Conservation (phyloP, 2,113 vertebrate species). For the Nymphicus hollandicus region DNA sequence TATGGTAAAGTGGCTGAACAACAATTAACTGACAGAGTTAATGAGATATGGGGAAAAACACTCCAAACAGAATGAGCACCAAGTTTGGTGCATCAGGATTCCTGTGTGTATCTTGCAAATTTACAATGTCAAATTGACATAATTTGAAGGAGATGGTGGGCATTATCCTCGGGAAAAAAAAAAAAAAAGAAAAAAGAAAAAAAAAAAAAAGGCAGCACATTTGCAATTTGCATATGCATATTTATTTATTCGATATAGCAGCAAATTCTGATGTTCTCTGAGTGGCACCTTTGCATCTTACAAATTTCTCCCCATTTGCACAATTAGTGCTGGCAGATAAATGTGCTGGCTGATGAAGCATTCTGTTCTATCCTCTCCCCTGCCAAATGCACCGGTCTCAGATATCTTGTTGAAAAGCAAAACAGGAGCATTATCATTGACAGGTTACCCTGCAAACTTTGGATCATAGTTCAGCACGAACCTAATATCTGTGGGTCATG, state of each 20-base stretch:
- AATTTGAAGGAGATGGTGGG: conserved; percentile 1
- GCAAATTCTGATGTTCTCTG: conserved; percentile 36
- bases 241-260: conserved; percentile 52
- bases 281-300: conserved; percentile 31
- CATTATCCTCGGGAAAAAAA: background rate
- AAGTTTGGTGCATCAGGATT: conserved; percentile 5
- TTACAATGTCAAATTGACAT: conserved; percentile 48
- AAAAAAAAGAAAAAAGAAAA: background rate
- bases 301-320: conserved; percentile 51
- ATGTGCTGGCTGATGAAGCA: conserved; percentile 16
- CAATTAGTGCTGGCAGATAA: conserved; percentile 52
- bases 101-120: conserved; percentile 30
- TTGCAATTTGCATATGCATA: conserved; percentile 56
- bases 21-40: conserved; percentile 50
- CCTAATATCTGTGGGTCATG: background rate
- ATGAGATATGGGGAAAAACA: background rate
- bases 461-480: background rate
- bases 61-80: background rate
- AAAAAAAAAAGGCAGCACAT: background rate
- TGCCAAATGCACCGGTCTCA: background rate
- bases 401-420: background rate
- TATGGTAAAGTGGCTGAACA: conserved; percentile 9
- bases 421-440: background rate
- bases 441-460: background rate
- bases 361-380: background rate